These are phyloP conservation scores for Callinectes sapidus DNA, from an alignment of 2,888 invertebrate species.

Conservation along the genomic window DNA sequence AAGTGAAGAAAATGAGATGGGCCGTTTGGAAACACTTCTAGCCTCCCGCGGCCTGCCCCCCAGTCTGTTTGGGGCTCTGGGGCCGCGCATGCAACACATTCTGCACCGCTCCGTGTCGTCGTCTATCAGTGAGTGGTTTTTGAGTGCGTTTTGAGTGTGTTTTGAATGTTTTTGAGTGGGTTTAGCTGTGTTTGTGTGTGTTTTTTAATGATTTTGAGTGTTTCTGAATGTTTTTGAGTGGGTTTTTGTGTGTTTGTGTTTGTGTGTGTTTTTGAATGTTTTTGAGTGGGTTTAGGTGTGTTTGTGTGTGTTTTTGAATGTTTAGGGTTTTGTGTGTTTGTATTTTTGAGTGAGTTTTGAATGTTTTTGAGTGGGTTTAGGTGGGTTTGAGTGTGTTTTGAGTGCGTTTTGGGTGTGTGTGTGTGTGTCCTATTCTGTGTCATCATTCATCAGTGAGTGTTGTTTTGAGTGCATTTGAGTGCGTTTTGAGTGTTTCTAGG, in stretches of 20 bases:
- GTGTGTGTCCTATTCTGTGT: too few relatives aligned
- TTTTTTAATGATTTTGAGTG: neutral
- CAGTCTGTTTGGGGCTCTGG: slow-evolving; percentile 95
- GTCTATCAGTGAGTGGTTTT: slow-evolving; percentile 81
- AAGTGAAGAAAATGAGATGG: slow-evolving; percentile 94
- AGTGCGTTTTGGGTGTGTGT: too few relatives aligned
- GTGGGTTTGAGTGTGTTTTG: too few relatives aligned
- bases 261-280: too few relatives aligned
- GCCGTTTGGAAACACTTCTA: slow-evolving; percentile 92
- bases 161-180: neutral
- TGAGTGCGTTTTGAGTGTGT: neutral
- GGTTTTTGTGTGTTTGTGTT: too few relatives aligned
- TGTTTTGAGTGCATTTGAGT: too few relatives aligned
- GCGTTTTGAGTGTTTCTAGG: too few relatives aligned
- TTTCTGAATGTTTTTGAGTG: too few relatives aligned
- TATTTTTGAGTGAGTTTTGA: too few relatives aligned
- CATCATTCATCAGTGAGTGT: too few relatives aligned
- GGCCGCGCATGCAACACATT: slow-evolving; percentile 96
- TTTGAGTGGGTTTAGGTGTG: neutral
- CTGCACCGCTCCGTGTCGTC: slow-evolving; percentile 95
- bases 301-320: neutral
- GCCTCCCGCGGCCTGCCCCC: slow-evolving; percentile 97
- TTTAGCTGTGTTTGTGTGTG: neutral
- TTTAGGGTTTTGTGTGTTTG: too few relatives aligned
- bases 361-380: too few relatives aligned